A percentile compares a stretch with the other conserved stretches of the same genome.
These are phyloP conservation scores for Rhizoglyphus robini DNA, from an alignment of 1,140 invertebrate genomes.

Conservation along the genomic window DNA sequence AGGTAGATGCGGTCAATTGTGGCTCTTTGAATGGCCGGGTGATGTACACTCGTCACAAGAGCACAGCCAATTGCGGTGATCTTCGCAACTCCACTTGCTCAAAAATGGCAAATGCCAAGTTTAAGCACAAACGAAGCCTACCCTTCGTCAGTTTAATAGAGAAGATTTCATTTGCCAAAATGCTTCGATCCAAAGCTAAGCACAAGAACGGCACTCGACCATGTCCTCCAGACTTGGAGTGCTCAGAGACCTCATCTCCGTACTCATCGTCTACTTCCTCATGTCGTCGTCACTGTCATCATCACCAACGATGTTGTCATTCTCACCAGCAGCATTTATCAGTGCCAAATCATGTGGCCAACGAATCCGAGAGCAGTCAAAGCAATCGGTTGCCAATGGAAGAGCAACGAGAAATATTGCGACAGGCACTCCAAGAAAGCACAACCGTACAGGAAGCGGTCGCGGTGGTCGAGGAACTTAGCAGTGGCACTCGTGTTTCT, in stretches of 20 bases:
- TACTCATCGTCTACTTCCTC: slow-evolving; percentile 10
- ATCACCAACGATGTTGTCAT: not conserved
- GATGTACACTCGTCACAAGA: not conserved
- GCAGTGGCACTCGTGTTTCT: not conserved
- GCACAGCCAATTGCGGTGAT: not conserved
- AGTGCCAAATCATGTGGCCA: not conserved
- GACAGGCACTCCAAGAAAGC: slow-evolving; percentile 1
- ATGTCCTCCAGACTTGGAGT: not conserved
- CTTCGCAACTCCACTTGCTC: not conserved
- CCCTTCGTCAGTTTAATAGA: not conserved
- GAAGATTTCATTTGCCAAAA: not conserved
- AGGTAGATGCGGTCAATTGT: not conserved
- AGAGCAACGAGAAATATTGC: slow-evolving; percentile 15
- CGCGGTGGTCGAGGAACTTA: slow-evolving; percentile 9
- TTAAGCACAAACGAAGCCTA: not conserved
- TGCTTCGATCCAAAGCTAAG: not conserved
- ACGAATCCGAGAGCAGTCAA: not conserved
- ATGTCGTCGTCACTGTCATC: slow-evolving; percentile 5
- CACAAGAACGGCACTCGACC: not conserved
- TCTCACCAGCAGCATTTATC: not conserved
- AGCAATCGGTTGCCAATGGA: slow-evolving; percentile 11
- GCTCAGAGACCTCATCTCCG: not conserved
- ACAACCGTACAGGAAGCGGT: slow-evolving; percentile 9
- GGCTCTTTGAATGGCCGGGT: not conserved
- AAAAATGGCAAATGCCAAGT: not conserved